Conservation (phyloP, 2,797 vertebrate species). For the Falco berigora region DNA sequence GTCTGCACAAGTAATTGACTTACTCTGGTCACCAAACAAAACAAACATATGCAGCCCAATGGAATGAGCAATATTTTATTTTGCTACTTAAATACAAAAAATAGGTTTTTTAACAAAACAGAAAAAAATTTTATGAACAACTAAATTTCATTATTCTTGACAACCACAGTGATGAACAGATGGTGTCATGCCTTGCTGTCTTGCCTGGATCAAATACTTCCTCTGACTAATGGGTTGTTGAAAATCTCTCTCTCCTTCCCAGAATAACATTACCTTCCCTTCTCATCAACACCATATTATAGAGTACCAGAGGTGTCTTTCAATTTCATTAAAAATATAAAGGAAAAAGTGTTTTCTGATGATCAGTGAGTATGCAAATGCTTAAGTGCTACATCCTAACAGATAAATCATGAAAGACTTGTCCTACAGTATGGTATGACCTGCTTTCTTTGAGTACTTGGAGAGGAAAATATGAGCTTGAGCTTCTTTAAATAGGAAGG, state of each 20-base stretch:
- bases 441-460: not conserved
- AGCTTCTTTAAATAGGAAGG: not conserved
- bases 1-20: not conserved
- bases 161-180: not conserved
- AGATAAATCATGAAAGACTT: not conserved
- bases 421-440: not conserved
- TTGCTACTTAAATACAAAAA: not conserved
- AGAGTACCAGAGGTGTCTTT: not conserved
- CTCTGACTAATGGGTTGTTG: not conserved
- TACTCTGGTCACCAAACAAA: not conserved
- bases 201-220: not conserved
- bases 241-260: not conserved
- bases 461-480: not conserved
- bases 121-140: not conserved
- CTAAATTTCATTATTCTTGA: not conserved
- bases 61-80: not conserved
- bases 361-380: not conserved
- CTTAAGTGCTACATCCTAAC: accelerated
- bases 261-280: not conserved
- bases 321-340: not conserved
- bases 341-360: not conserved
- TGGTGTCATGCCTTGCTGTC: not conserved
- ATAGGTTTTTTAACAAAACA: not conserved
- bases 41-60: not conserved
- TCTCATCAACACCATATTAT: accelerated